A percentile compares a stretch with the other conserved stretches of the same genome.
phyloP scores from a whole-genome alignment of 1,140 invertebrate genomes.

The Meloidogyne exigua region DNA sequence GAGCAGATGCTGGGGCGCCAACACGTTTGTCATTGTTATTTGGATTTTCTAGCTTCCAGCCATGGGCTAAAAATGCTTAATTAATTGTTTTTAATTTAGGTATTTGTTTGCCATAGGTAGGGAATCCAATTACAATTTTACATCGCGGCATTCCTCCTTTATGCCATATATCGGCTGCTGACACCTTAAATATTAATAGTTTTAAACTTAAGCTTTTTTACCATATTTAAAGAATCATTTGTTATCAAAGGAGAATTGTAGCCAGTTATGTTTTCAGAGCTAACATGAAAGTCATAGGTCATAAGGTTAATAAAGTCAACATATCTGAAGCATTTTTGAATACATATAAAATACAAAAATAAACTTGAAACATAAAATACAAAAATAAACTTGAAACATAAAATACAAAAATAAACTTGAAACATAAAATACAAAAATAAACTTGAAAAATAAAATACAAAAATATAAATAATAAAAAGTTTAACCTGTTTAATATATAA shows the following conservation, averaged over 20 bases:
- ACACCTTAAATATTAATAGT: conserved; percentile 70
- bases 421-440: too few species aligned
- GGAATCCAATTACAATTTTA: conserved; percentile 91
- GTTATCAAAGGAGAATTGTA: conserved; percentile 57
- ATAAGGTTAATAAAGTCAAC: conserved; percentile 63
- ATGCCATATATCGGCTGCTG: conserved; percentile 84
- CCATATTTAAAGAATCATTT: conserved; percentile 51
- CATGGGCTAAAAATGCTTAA: conserved; percentile 54
- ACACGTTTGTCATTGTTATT: conserved; percentile 77
- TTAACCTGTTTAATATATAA: too few species aligned
- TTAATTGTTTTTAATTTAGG: background rate
- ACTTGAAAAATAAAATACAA: too few species aligned
- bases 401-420: too few species aligned
- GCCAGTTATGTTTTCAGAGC: conserved; percentile 56
- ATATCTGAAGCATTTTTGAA: conserved; percentile 39
- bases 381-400: too few species aligned
- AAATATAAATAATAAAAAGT: too few species aligned
- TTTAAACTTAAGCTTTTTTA: conserved; percentile 11
- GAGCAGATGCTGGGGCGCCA: conserved; percentile 79
- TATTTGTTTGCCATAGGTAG: conserved; percentile 96
- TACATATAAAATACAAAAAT: background rate
- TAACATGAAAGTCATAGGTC: conserved; percentile 63
- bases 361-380: too few species aligned
- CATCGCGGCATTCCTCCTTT: conserved; percentile 89
- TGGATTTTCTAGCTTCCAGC: conserved; percentile 81